These are phyloP conservation scores for Chitala chitala DNA, from an alignment of 2,113 vertebrate genomes.

Conservation along the genomic window DNA sequence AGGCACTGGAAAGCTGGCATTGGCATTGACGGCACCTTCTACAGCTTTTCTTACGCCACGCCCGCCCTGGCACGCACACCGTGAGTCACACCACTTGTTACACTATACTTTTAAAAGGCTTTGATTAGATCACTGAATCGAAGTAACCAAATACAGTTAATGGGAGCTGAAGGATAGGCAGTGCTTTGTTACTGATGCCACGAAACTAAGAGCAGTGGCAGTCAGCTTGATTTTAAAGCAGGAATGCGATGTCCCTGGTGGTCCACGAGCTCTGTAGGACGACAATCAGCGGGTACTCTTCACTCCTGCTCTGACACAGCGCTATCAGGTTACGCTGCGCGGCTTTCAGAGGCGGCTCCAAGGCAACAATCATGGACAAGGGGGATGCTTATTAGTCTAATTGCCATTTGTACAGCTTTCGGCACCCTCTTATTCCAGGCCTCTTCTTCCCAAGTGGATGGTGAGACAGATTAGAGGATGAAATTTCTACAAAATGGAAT, in stretches of 20 bases:
- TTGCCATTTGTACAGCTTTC: constrained; percentile 38
- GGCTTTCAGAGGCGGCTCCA: neutral
- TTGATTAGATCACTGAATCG: constrained; percentile 17
- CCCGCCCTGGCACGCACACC: constrained; percentile 59
- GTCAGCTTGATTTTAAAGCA: no score
- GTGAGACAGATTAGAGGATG: constrained; percentile 7
- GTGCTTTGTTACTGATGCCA: neutral
- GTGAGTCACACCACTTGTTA: constrained; percentile 52
- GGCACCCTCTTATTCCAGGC: constrained; percentile 4
- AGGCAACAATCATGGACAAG: neutral
- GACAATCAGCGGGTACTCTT: neutral
- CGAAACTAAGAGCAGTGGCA: no score
- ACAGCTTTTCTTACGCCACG: constrained; percentile 22
- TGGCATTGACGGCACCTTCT: constrained; percentile 50
- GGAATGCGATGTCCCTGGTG: no score
- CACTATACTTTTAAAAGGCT: constrained; percentile 50
- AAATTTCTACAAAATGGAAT: constrained; percentile 14
- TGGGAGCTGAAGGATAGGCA: neutral
- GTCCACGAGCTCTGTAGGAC: neutral
- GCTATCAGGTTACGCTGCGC: neutral
- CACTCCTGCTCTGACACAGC: neutral
- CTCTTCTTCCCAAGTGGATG: neutral
- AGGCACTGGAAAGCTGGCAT: constrained; percentile 53
- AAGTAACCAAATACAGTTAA: neutral
- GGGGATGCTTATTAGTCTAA: constrained; percentile 6